Percentiles rank a stretch among this genome's conserved stretches.
Conservation (phyloP, 2,888 invertebrate species). For the Phengaris arion region DNA sequence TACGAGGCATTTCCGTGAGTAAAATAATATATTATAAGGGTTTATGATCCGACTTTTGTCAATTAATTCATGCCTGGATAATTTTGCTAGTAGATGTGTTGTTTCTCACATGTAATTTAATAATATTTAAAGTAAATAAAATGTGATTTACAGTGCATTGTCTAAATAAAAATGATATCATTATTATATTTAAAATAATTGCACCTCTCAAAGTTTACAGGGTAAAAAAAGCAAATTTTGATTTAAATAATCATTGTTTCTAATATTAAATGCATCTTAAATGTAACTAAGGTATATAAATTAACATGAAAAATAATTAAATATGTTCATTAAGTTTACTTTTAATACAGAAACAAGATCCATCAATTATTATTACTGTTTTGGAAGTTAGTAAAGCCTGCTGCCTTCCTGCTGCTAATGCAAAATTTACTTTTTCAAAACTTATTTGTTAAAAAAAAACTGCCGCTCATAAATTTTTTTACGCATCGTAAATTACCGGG, state of each 20-base stretch:
- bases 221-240: not conserved
- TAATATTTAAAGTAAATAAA: not conserved
- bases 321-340: not conserved
- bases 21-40: no score
- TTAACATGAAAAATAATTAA: not conserved
- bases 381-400: not conserved
- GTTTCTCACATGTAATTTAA: not conserved
- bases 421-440: not conserved
- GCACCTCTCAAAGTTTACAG: not conserved
- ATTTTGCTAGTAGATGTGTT: not conserved
- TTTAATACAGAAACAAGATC: not conserved
- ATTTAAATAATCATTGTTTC: not conserved
- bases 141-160: not conserved
- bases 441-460: not conserved
- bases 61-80: no score
- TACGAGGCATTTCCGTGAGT: no score
- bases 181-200: not conserved
- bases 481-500: slow-evolving; percentile 46
- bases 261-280: not conserved
- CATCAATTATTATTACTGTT: not conserved
- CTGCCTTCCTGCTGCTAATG: no score
- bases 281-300: not conserved
- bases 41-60: no score
- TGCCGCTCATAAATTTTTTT: slow-evolving; percentile 38
- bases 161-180: slow-evolving; percentile 1